Base-by-base conservation (phyloP, 2,797 vertebrate species). In the Sparidentex hasta region DNA sequence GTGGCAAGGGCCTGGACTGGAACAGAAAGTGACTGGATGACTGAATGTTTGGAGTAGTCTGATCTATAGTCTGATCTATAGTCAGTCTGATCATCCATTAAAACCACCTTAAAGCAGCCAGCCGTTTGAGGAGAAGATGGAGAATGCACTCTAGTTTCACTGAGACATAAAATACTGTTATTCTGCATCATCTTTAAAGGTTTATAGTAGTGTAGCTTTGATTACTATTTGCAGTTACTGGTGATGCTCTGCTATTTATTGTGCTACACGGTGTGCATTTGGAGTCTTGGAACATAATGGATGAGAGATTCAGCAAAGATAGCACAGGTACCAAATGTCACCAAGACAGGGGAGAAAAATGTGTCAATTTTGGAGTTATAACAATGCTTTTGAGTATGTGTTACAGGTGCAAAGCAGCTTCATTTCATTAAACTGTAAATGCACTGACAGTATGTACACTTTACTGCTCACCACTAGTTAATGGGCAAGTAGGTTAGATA, bases 11-110 rank as follows among this genome's bases (percentile, higher is more conserved):
- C 69, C 43, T 61, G 25, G 43, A 33, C 41, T 58, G 69, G 65
- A 73, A 77, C 48, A 73, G 21, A 81, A 76, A 84, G 65, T 56
- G 76, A 83, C 50, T 72, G 65, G 46, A 55, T 80, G 83, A 74
- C 66, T 77, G 54, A 85, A 79, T 50, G 29, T 62, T 63, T 38
- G 67, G 65, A 86, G 47, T 46, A 38, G 70, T 65, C 69, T 65
- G 79, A 90, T 82, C 76, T 64, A 56, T 81, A 52, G 64, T 73
- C 77, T 67, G 62, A 81, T 81, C 74, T 77, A 78, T 69, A 83
- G 61, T 73, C 71, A 67, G 64, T 71, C 64, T 68, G 71, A 76
- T 77, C 69, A 61, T 82, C 77, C 48, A 76, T 83, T 85, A 77
- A 75, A 73, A 71, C 33, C 72, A 69, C 62, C 82, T 81, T 66